A percentile compares a stretch with the other conserved stretches of the same genome.
These are phyloP conservation scores for Salvelinus alpinus DNA, from an alignment of 2,113 vertebrate genomes.

Conservation along the genomic window DNA sequence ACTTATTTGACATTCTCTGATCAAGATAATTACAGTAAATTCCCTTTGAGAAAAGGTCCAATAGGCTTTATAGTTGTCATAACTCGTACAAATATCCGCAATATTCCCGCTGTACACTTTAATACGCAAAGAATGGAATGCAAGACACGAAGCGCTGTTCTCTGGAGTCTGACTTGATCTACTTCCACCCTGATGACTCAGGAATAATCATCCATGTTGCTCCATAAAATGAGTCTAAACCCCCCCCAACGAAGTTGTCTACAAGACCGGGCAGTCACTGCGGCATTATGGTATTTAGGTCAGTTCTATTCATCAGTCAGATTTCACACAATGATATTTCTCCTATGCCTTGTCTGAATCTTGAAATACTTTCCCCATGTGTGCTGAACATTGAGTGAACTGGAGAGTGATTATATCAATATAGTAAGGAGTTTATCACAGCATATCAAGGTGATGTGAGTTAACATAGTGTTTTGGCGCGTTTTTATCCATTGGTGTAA, in stretches of 20 bases:
- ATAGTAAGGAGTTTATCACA: slow-evolving; percentile 84
- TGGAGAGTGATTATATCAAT: slow-evolving; percentile 73
- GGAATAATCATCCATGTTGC: slow-evolving; percentile 91
- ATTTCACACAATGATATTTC: background rate
- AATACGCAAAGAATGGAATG: slow-evolving; percentile 73
- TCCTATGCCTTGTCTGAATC: background rate
- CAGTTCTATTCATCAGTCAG: too few species aligned
- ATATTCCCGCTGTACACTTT: background rate
- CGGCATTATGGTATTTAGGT: background rate
- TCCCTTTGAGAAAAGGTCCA: too few species aligned
- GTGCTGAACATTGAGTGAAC: slow-evolving; percentile 77
- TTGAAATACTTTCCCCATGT: slow-evolving; percentile 60
- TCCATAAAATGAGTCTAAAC: slow-evolving; percentile 84
- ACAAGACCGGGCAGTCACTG: background rate
- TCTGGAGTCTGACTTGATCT: slow-evolving; percentile 90
- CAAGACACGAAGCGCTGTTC: slow-evolving; percentile 91
- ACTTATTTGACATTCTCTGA: background rate
- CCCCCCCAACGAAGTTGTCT: too few species aligned
- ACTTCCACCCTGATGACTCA: slow-evolving; percentile 93
- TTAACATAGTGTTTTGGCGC: slow-evolving; percentile 1
- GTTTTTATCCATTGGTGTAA: background rate
- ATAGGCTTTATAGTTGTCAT: too few species aligned
- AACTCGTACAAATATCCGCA: background rate
- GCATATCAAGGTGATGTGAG: slow-evolving; percentile 83
- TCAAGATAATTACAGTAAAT: background rate